Evolutionary conservation across 2,113 vertebrate species (phyloP).

Genomic region (Amblyopsis rosae): DNA sequence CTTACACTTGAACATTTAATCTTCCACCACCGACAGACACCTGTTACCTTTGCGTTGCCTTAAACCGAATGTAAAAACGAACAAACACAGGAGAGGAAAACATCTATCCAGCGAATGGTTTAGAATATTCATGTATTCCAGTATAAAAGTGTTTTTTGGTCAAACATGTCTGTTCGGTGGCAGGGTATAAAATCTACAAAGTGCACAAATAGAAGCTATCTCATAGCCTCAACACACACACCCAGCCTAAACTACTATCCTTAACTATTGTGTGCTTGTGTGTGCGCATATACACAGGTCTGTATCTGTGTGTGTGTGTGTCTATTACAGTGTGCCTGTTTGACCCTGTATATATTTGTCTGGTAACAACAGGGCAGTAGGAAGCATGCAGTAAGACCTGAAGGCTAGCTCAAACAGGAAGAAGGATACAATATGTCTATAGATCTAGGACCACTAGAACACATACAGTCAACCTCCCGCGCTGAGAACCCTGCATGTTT

Average conservation of each 20-base stretch:
- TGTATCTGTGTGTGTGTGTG: conserved; percentile 25
- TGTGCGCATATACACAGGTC: conserved; percentile 17
- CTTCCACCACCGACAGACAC: conserved; percentile 17
- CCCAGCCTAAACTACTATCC: conserved; percentile 58
- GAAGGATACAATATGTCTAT: conserved; percentile 58
- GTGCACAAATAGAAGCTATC: conserved; percentile 70
- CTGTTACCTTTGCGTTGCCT: conserved; percentile 25
- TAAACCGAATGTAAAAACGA: conserved; percentile 48
- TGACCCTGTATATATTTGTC: conserved; percentile 67
- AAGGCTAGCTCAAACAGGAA: conserved; percentile 75
- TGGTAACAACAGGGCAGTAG: conserved; percentile 70
- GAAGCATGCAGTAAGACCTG: conserved; percentile 78
- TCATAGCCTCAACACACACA: conserved; percentile 59
- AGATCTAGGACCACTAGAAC: conserved; percentile 64
- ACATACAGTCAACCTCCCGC: conserved; percentile 49
- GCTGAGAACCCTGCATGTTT: conserved; percentile 50
- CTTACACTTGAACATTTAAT: conserved; percentile 44
- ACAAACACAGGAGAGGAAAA: conserved; percentile 54
- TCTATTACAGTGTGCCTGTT: conserved; percentile 8
- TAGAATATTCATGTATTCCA: conserved; percentile 60
- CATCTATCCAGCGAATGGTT: conserved; percentile 60
- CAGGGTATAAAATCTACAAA: conserved; percentile 78
- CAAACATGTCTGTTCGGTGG: conserved; percentile 70
- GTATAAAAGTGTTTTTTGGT: conserved; percentile 75
- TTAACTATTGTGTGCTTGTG: conserved; percentile 59